Conservation (phyloP, 2,888 invertebrate species). For the Ochropleura leucogaster region DNA sequence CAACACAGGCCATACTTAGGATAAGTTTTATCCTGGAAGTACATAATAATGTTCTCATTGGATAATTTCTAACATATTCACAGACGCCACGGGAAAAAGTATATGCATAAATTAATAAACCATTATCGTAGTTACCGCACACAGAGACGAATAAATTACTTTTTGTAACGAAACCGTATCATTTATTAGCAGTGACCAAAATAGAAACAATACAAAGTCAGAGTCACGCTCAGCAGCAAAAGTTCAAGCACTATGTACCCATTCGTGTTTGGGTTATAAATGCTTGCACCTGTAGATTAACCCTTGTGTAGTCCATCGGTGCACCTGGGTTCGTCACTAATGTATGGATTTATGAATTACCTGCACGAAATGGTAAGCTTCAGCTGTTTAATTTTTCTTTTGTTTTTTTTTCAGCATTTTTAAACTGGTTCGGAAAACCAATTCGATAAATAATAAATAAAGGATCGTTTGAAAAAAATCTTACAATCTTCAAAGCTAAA, state of each 20-base stretch:
- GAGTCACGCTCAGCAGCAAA: conserved; percentile 21
- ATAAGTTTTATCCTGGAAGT: not conserved
- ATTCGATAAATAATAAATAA: not conserved
- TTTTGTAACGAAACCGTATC: not conserved
- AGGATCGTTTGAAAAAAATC: not conserved
- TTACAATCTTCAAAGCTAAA: not conserved
- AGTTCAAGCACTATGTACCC: conserved; percentile 5
- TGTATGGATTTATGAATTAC: conserved; percentile 14
- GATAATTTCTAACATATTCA: not conserved
- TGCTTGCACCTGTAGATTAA: conserved; percentile 36
- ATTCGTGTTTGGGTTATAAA: conserved; percentile 23
- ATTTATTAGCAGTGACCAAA: conserved; percentile 4
- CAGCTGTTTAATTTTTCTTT: not conserved
- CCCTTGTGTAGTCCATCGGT: not conserved
- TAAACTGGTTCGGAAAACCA: not conserved
- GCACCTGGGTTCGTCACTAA: not conserved
- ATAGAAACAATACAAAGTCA: conserved; percentile 11
- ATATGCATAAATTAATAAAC: not conserved
- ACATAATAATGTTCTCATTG: not conserved
- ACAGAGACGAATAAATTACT: not conserved
- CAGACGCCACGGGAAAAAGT: not conserved
- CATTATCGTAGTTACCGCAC: not conserved
- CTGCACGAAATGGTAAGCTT: not conserved
- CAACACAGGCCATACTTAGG: not conserved
- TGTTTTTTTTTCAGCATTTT: not conserved